Evolutionary conservation across 1,140 invertebrate genomes (phyloP), one percentile per base, ranked within the genome.

Genomic region (Drosophila parvula): DNA sequence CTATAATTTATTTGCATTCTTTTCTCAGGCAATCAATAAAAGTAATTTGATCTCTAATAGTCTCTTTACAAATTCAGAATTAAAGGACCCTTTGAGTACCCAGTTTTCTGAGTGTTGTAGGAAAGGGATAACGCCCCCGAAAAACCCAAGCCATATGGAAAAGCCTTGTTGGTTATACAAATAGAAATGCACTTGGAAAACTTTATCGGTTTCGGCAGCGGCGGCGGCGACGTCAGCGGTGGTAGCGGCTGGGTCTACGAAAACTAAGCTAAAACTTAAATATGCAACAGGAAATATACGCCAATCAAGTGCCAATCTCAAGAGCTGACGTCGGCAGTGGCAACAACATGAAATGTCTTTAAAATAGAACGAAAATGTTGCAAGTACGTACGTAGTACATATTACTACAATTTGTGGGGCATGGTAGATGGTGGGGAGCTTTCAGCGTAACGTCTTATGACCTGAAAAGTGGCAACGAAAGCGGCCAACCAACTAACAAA

Each of bases 281-380:
- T 89, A 90, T 89, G 78, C 86, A 89, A 86, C 78, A 89, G 85
- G 85, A 89, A 89, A 89, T 90, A 90, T 90, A 89, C 86, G 85
- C 85, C 85, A 89, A 90, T 89, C 85, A 89, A 89, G 73, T 89
- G 85, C 86, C 85, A 89, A 89, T 89, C 85, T 86, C 68, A 62
- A 79, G 60, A 59, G 56, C 73, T 90, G 85, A 89, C 83, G 79
- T 77, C 83, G 58, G 36, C 78, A 74, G 64, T 48, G 75, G 59
- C 73, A 76, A 69, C 60, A 81, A 78, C 69, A 78, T 83, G 79
- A 88, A 88, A 82, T 88, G 84, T 83, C 84, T 88, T 89, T 89
- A 88, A 86, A 86, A 86, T 86, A 83, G 82, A 88, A 88, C 83
- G 82, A 88, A 85, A 85, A 85, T 86, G 75, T 81, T 85, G 64